These are phyloP conservation scores for Calameuta pallipes DNA, from an alignment of 2,888 invertebrate genomes.

Conservation along the genomic window DNA sequence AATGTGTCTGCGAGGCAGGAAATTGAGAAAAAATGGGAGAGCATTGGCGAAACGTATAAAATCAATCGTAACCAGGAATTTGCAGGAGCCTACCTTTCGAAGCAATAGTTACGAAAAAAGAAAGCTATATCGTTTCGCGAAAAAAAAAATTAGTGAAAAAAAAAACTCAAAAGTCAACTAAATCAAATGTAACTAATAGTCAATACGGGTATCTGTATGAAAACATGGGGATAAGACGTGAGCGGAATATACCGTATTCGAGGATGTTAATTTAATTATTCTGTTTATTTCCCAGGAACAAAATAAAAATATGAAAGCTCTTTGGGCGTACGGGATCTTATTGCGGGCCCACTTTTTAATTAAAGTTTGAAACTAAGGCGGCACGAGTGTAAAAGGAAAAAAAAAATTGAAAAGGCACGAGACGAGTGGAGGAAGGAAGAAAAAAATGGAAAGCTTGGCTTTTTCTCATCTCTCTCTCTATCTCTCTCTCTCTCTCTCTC, in stretches of 20 bases:
- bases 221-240: background rate
- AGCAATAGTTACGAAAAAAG: background rate
- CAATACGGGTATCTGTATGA: background rate
- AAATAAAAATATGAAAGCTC: slow-evolving; percentile 14
- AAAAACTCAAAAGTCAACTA: background rate
- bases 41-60: background rate
- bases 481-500: background rate
- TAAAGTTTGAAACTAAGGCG: slow-evolving; percentile 57
- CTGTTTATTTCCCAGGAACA: slow-evolving; percentile 16
- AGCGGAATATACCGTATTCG: background rate
- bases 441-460: background rate
- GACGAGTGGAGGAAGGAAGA: background rate
- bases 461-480: background rate
- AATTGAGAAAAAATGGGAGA: background rate
- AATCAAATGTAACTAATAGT: background rate
- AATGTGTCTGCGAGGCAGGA: slow-evolving; percentile 2
- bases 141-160: background rate
- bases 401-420: slow-evolving; percentile 28
- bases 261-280: slow-evolving; percentile 16
- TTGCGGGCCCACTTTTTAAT: slow-evolving; percentile 56
- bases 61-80: background rate
- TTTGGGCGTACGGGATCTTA: slow-evolving; percentile 18
- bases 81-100: background rate
- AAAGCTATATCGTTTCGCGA: background rate
- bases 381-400: slow-evolving; percentile 36